Conservation (phyloP, 2,888 invertebrate genomes). For the Abrostola triplasia region DNA sequence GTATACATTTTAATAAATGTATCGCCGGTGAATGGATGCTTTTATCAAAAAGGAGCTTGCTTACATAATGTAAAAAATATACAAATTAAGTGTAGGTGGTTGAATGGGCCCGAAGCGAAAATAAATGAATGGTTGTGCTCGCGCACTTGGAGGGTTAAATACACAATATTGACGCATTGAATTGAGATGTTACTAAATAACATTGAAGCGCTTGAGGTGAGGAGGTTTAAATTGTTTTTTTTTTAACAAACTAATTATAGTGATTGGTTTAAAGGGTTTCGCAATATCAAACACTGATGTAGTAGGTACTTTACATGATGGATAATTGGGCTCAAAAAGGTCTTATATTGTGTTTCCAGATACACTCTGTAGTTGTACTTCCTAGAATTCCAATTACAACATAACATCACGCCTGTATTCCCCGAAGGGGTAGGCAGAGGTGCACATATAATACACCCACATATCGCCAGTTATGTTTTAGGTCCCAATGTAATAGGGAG, state of each 20-base stretch:
- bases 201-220: conserved; percentile 44
- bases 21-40: conserved; percentile 83
- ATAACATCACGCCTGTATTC: no score
- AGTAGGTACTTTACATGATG: neutral
- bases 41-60: conserved; percentile 80
- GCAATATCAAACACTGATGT: conserved; percentile 5
- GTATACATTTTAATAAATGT: conserved; percentile 87
- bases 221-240: conserved; percentile 43
- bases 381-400: no score
- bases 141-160: conserved; percentile 67
- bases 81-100: conserved; percentile 84
- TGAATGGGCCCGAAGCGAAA: conserved; percentile 74
- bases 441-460: no score
- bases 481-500: no score
- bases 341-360: neutral
- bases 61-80: conserved; percentile 81
- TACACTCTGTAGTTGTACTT: no score
- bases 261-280: conserved; percentile 27
- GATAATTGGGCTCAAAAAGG: no score
- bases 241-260: conserved; percentile 31
- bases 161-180: conserved; percentile 68
- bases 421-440: no score
- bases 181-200: conserved; percentile 74
- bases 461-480: no score
- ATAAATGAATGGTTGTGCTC: conserved; percentile 70